Conservation (phyloP, 2,888 invertebrate species). For the Polymixis flavicincta region DNA sequence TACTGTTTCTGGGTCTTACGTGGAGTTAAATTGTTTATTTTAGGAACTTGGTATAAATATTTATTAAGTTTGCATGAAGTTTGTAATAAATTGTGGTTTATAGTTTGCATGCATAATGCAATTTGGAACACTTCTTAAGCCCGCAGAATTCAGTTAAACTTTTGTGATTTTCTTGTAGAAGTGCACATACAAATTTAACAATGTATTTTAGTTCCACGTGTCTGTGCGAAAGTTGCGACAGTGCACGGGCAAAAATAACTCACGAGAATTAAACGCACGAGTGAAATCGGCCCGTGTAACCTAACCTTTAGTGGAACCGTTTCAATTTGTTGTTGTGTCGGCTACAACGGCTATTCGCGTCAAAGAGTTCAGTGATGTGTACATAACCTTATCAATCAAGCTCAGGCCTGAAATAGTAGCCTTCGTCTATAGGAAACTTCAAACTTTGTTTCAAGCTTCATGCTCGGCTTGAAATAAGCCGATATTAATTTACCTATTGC, state of each 20-base stretch:
- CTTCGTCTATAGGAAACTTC: constrained; percentile 18
- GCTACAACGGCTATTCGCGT: constrained; percentile 3
- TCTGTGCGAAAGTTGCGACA: background rate
- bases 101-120: constrained; percentile 9
- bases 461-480: background rate
- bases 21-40: constrained; percentile 18
- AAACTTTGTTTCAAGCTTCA: constrained; percentile 24
- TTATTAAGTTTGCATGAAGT: constrained; percentile 1
- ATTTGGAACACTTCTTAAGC: background rate
- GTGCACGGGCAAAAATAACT: background rate
- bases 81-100: background rate
- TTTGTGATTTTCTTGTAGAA: background rate
- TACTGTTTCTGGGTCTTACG: background rate
- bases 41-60: background rate
- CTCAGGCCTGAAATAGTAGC: constrained; percentile 22
- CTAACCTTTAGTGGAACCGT: constrained; percentile 18
- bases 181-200: background rate
- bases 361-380: constrained; percentile 45
- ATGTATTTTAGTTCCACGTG: background rate
- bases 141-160: background rate
- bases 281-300: background rate
- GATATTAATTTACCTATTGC: background rate
- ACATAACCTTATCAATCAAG: constrained; percentile 52
- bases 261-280: constrained; percentile 3
- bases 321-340: constrained; percentile 17